A percentile compares a stretch with the other conserved stretches of the same genome.
Conservation (phyloP, 2,797 vertebrate genomes). For the Melanogrammus aeglefinus region DNA sequence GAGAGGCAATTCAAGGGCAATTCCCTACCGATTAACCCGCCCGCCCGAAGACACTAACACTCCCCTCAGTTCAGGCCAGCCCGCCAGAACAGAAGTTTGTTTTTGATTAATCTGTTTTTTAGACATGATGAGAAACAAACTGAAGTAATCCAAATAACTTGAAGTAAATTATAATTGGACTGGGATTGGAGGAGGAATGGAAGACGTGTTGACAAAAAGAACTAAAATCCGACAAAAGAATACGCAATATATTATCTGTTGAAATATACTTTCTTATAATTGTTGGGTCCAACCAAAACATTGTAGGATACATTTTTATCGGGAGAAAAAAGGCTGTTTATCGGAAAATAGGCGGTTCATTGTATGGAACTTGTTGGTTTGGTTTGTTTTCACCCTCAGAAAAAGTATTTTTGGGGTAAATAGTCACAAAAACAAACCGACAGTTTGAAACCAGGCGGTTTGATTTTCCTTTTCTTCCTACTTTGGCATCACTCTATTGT, state of each 20-base stretch:
- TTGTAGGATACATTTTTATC: neutral
- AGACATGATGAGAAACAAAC: neutral
- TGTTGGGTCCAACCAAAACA: neutral
- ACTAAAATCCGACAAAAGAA: neutral
- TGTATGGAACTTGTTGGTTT: neutral
- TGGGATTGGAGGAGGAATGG: neutral
- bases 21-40: neutral
- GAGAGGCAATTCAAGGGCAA: slow-evolving; percentile 1
- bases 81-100: neutral
- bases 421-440: neutral
- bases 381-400: neutral
- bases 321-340: neutral
- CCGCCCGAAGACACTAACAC: too few relatives aligned
- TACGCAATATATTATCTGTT: neutral
- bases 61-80: neutral
- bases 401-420: neutral
- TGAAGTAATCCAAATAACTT: neutral
- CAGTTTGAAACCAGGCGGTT: neutral
- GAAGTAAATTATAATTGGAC: neutral
- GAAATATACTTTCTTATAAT: neutral
- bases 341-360: neutral
- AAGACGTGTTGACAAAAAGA: neutral
- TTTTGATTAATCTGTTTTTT: slow-evolving; percentile 2
- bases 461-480: neutral
- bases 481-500: neutral